phyloP scores from a whole-genome alignment of 2,888 invertebrate genomes.

The Meta bourneti region DNA sequence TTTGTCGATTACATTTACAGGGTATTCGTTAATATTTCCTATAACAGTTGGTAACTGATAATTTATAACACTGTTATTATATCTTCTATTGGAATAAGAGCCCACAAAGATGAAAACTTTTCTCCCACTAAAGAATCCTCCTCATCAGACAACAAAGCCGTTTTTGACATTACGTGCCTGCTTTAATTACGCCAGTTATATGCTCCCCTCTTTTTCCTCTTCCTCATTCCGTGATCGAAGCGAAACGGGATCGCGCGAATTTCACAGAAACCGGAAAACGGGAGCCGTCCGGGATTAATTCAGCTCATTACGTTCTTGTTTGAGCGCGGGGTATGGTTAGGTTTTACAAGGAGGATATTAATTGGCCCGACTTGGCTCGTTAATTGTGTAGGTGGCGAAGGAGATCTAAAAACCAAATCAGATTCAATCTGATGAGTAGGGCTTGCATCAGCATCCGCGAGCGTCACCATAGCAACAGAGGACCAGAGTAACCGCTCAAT shows the following conservation, averaged over 20 bases:
- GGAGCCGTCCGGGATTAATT: slow-evolving; percentile 49
- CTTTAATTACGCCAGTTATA: background rate
- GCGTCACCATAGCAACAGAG: slow-evolving; percentile 51
- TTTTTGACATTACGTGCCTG: background rate
- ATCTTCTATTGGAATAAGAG: too few species aligned
- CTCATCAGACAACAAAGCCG: background rate
- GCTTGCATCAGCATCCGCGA: slow-evolving; percentile 14
- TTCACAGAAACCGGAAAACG: slow-evolving; percentile 35
- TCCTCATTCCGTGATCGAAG: too few species aligned
- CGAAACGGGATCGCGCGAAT: background rate
- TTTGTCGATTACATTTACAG: too few species aligned
- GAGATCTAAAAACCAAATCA: slow-evolving; percentile 36
- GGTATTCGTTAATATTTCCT: too few species aligned
- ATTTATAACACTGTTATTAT: too few species aligned
- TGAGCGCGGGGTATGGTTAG: slow-evolving; percentile 26
- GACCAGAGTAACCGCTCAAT: slow-evolving; percentile 51
- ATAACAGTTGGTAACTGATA: too few species aligned
- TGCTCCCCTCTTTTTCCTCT: background rate
- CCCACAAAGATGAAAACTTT: slow-evolving; percentile 24
- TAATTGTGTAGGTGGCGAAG: slow-evolving; percentile 7
- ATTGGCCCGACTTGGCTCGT: slow-evolving; percentile 45
- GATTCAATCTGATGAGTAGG: slow-evolving; percentile 37
- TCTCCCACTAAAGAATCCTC: background rate
- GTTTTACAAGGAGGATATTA: slow-evolving; percentile 38
- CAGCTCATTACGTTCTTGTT: slow-evolving; percentile 46